Evolutionary conservation across 2,888 invertebrate genomes (phyloP).

Genomic region (Eilema sororculum): DNA sequence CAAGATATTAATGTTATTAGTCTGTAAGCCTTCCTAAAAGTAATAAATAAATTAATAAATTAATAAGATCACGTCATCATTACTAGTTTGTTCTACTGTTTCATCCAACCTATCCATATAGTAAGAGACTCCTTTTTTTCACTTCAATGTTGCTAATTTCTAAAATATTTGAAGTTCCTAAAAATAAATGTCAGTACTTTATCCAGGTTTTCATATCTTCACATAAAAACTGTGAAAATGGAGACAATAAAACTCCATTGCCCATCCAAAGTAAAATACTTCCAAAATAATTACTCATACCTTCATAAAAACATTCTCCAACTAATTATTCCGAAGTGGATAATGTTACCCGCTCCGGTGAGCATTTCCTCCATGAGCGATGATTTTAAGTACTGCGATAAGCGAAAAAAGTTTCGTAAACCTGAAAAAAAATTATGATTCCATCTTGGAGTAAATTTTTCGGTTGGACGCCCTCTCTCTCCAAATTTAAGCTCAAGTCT

Average conservation of each 20-base stretch:
- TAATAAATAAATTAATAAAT: no score
- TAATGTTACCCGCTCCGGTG: conserved; percentile 38
- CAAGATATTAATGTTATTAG: no score
- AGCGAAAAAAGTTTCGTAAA: conserved; percentile 40
- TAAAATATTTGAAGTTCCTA: background rate
- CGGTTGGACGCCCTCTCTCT: conserved; percentile 44
- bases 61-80: no score
- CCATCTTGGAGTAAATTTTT: conserved; percentile 48
- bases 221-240: background rate
- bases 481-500: conserved; percentile 36
- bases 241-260: conserved; percentile 14
- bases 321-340: conserved; percentile 42
- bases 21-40: no score
- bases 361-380: conserved; percentile 32
- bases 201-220: background rate
- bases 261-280: conserved; percentile 21
- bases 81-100: no score
- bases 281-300: conserved; percentile 31
- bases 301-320: conserved; percentile 36
- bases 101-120: no score
- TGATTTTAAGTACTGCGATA: conserved; percentile 39
- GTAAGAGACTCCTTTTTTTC: no score
- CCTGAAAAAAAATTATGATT: conserved; percentile 43
- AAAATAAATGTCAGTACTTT: background rate
- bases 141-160: no score